Base-by-base conservation (phyloP, 2,113 vertebrate species). In the Oxygymnocypris stewartii region DNA sequence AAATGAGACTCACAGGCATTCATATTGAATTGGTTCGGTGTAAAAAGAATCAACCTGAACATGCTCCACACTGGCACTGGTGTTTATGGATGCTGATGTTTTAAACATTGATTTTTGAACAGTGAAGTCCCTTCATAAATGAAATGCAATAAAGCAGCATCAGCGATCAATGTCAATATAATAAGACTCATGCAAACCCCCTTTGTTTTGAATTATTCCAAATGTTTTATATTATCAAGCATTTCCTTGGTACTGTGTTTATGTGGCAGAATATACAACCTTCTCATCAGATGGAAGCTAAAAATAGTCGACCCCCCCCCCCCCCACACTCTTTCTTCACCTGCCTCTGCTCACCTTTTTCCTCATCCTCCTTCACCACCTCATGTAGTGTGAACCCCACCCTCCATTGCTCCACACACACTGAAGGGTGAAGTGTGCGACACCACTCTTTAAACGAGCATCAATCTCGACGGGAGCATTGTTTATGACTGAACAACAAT, bases 261-360 rank as follows among this genome's bases (percentile, higher is more conserved):
- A 57, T 75, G 87, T 83, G 63, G 85, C 57, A 65, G 63, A 71
- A 78, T 35, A 47, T 49, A 47, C 42, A 84, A 82, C 80, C 65
- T 86, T 83, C 80, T 69, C 87, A 86, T 86, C 87, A 79, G 85
- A 86, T 73, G 31, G 57, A 57, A 67, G 65, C 85, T 88, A 88
- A 86, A 88, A 84, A 88, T 88, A 88, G 81, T n/a, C 57, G 1
- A 20, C 73, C 79, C 59, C 31, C 37, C 73, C 37, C 49, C 73
- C 79, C 59, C 31, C 37, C 73, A 25, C 49, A 31, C 28, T 31
- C 63, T 28, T 81, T 85, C 67, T 49, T 88, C 86, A 86, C 81
- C 89, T 88, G 85, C 84, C 83, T 84, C 79, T 28, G 74, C 88
- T 91, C 90, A 82, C 86, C 90, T 90, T 79, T 82, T 80, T 28